Base-by-base conservation (phyloP, 2,797 vertebrate genomes). In the Sebastes steindachneri region DNA sequence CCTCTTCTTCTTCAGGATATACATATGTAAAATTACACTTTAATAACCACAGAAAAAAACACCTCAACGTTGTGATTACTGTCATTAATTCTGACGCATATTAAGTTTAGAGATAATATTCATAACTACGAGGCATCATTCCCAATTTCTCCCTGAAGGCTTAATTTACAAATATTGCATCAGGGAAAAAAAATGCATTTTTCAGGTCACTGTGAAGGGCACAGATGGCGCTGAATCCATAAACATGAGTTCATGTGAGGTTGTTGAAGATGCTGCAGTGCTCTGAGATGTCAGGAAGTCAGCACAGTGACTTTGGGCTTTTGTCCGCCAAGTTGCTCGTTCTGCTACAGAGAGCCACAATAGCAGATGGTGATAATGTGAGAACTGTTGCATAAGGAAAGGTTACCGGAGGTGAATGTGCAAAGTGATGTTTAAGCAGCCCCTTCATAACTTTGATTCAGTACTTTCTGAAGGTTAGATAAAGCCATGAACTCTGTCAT, bases 221-320 rank as follows among this genome's bases (percentile, higher is more conserved):
- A 79, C 91, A 94, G 93, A 89, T 92, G 93, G 91, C 26, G 9
- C 69, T 79, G 85, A 89, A 92, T 92, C 69, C 82, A 91, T 92
- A 87, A 93, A 85, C 82, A 93, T 76, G 79, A 89, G 75, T 79
- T 87, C 19, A 67, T 70, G 2, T 7, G 23, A 69, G 77, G 80
- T 7, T 28, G 37, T 0, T 12, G 59, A 65, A 79, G 68, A 80
- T 68, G 63, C 77, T 64, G 48, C 48, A 53, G 19, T 53, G 48
- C 19, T 53, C 48, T 53, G 48, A 53, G 48, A 53, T 53, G 73
- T 79, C 88, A 81, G 23, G 19, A 62, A 73, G 86, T 80, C 72
- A 41, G 51, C 25, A 19, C 29, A 33, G 66, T 74, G 72, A 88
- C 64, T 79, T 72, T 66, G 75, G 66, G 54, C 54, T 75, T 85